A percentile compares a stretch with the other conserved stretches of the same genome.
Evolutionary conservation across 2,797 vertebrate species (phyloP).

Genomic region (Vireo griseus): DNA sequence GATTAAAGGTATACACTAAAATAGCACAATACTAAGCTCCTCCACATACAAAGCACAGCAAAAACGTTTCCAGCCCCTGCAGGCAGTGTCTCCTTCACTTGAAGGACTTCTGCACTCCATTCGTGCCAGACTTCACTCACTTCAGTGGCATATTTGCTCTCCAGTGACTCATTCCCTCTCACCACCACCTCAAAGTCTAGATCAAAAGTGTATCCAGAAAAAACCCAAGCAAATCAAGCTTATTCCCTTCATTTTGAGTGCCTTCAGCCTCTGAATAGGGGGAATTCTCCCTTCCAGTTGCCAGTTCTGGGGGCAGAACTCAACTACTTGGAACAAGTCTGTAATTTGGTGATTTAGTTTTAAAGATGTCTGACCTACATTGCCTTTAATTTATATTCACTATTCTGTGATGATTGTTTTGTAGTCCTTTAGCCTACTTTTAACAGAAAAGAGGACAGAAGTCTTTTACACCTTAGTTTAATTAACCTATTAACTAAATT

Average conservation of each 20-base stretch:
- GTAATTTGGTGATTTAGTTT: not conserved
- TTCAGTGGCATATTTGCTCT: not conserved
- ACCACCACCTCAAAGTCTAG: not conserved
- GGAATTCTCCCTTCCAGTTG: not conserved
- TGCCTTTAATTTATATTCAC: not conserved
- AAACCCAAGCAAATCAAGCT: not conserved
- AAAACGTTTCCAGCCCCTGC: not conserved
- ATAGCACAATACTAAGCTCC: not conserved
- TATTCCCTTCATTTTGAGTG: not conserved
- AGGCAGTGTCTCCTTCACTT: rapidly evolving
- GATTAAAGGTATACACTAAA: not conserved
- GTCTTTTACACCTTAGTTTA: not conserved
- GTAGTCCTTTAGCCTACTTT: not conserved
- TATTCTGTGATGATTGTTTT: not conserved
- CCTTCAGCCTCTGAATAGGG: not conserved
- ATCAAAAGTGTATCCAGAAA: not conserved
- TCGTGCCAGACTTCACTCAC: not conserved
- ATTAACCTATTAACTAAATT: not conserved
- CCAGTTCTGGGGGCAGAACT: not conserved
- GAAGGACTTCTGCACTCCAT: not conserved
- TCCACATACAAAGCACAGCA: not conserved
- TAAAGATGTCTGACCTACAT: not conserved
- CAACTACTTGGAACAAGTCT: not conserved
- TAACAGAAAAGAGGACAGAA: not conserved
- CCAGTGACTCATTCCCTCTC: not conserved